Base-by-base conservation (phyloP, 2,797 vertebrate genomes). In the Chanos chanos region DNA sequence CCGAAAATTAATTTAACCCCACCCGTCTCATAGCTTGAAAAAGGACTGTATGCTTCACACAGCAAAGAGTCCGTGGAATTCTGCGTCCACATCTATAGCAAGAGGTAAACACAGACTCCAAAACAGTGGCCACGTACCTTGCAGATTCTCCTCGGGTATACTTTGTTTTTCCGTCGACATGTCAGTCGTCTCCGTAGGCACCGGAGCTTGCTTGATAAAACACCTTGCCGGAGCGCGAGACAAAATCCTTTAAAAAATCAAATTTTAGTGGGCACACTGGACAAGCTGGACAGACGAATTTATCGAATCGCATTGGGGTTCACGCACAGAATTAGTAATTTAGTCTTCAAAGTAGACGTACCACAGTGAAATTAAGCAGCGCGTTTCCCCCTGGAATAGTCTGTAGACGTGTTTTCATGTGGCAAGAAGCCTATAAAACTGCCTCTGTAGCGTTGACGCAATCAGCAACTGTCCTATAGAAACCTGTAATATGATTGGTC, bases 381-480 rank as follows among this genome's bases (percentile, higher is more conserved):
- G n/a, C n/a, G n/a, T n/a, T n/a, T n/a, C n/a, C n/a, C n/a, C n/a
- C n/a, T n/a, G n/a, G n/a, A n/a, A n/a, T n/a, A n/a, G n/a, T n/a
- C n/a, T n/a, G n/a, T n/a, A n/a, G n/a, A n/a, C n/a, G n/a, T n/a
- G n/a, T n/a, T n/a, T n/a, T n/a, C n/a, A n/a, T n/a, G n/a, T n/a
- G n/a, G n/a, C 25, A 31, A 49, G 47, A 12, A 51, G 28, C 28
- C 28, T 30, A 21, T 51, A 22, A 43, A 37, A 43, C 40, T 43
- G 25, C 24, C 60, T 81, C 81, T 81, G 84, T 77, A 83, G 84
- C 79, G 72, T 68, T 88, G 87, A 86, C 81, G 85, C 70, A 83
- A 84, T 9, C 0, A 7, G 24, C 47, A 27, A 72, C 69, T 84
- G 82, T 85, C 13, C 31, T 44, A 53, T 41, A 44, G 47, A 48